Evolutionary conservation across 2,888 invertebrate species (phyloP), one percentile per base, ranked within the genome.

Genomic region (Tachina fera): DNA sequence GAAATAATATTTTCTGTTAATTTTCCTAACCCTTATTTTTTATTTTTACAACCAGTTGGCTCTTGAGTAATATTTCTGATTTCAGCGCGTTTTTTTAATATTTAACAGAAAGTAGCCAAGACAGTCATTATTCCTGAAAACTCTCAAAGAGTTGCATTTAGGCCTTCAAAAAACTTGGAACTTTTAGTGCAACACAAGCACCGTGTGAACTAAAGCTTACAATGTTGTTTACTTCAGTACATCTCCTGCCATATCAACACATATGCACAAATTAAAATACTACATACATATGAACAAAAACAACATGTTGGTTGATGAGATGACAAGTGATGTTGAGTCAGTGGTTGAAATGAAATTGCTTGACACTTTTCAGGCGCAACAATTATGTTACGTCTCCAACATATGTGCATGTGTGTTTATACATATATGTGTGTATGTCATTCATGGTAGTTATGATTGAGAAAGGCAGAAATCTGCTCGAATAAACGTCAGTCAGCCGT

Each of bases 311-410:
- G 31, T 45, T 70, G 78, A 78, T 53, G 70, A 51, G 60, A 78
- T 61, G 80, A 77, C 56, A 77, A 81, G 76, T 61, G 65, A 47
- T 76, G 84, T 58, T 60, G 56, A 77, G 77, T 16, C 80, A 63
- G 80, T 47, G 68, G 77, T 84, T 84, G 84, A 84, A 61, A 77
- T 77, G 43, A 81, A 84, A 84, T 84, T 77, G 72, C 77, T 77
- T 84, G 84, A 77, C 84, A 84, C 61, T 84, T 81, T 72, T 77
- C 80, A 72, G 72, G 72, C 67, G 72, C 84, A 81, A 84, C 80
- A 81, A 81, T 81, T 72, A 19, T 45, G 14, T 67, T 72, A 53
- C 41, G 22, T 47, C 45, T 77, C 58, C 31, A 31, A 0, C 31
- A 31, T 58, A 9, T 41, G 65, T 58, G 56, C 43, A 51, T 80